A percentile compares a stretch with the other conserved stretches of the same genome.
phyloP scores from a whole-genome alignment of 2,113 vertebrate species.

The Chionomys nivalis region DNA sequence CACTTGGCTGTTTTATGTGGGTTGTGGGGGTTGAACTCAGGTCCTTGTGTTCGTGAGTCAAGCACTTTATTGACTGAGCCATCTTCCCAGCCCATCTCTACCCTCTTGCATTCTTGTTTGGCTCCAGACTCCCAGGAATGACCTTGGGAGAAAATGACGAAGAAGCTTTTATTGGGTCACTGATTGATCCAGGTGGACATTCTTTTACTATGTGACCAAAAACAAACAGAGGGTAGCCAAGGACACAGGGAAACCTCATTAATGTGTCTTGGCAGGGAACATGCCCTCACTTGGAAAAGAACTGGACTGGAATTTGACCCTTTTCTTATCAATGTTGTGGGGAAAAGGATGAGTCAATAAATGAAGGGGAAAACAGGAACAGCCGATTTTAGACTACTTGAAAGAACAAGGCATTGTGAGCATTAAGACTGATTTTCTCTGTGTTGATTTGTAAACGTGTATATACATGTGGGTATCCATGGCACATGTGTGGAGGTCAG shows the following conservation, averaged over 20 bases:
- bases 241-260: neutral
- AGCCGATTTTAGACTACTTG: neutral
- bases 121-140: neutral
- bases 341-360: neutral
- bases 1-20: neutral
- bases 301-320: constrained; percentile 31
- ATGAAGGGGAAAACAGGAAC: neutral
- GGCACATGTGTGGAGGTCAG: neutral
- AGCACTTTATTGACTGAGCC: neutral
- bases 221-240: constrained; percentile 1
- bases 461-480: neutral
- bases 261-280: neutral
- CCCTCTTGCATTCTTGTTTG: neutral
- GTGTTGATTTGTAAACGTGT: neutral
- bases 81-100: neutral
- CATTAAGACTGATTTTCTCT: neutral
- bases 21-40: neutral
- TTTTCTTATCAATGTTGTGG: constrained; percentile 16
- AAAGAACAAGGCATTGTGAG: neutral
- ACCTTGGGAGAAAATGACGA: neutral
- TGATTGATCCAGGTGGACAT: neutral
- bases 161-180: neutral
- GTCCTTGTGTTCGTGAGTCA: no score
- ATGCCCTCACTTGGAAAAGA: constrained; percentile 1
- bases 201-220: neutral